These are phyloP conservation scores for Monopis laevigella DNA, from an alignment of 2,888 invertebrate genomes.

Conservation along the genomic window DNA sequence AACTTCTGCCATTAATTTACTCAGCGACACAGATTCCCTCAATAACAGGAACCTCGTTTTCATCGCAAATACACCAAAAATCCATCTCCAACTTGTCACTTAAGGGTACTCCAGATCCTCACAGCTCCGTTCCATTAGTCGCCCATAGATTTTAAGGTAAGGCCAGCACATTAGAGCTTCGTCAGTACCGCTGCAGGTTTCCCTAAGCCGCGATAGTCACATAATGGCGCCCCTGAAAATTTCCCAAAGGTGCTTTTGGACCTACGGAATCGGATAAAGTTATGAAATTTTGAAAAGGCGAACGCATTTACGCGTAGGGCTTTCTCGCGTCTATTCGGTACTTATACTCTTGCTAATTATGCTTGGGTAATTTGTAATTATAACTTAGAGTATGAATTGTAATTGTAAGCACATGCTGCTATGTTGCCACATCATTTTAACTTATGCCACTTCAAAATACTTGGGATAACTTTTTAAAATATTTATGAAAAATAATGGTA, in stretches of 20 bases:
- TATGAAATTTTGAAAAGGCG: slow-evolving; percentile 65
- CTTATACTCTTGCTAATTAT: slow-evolving; percentile 37
- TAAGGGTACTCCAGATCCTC: slow-evolving; percentile 50
- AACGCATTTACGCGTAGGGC: slow-evolving; percentile 44
- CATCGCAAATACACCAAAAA: slow-evolving; percentile 61
- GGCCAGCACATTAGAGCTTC: slow-evolving; percentile 46
- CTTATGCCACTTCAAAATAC: no score
- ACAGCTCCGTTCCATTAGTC: slow-evolving; percentile 24
- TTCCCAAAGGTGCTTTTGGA: slow-evolving; percentile 58
- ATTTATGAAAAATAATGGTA: no score
- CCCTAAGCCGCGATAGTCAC: slow-evolving; percentile 44
- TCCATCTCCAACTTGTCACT: slow-evolving; percentile 62
- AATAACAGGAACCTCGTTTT: slow-evolving; percentile 14
- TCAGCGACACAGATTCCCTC: slow-evolving; percentile 9
- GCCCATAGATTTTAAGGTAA: slow-evolving; percentile 12
- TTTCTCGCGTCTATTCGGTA: slow-evolving; percentile 17
- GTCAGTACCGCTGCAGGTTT: slow-evolving; percentile 33
- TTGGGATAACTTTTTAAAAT: no score
- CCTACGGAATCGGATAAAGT: slow-evolving; percentile 62
- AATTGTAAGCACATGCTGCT: slow-evolving; percentile 1
- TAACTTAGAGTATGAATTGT: slow-evolving; percentile 1
- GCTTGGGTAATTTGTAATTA: slow-evolving; percentile 11
- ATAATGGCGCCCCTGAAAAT: slow-evolving; percentile 52
- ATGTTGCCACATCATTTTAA: no score
- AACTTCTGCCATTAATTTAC: not conserved